phyloP scores from a whole-genome alignment of 2,113 vertebrate species.

The Pampusana beccarii region DNA sequence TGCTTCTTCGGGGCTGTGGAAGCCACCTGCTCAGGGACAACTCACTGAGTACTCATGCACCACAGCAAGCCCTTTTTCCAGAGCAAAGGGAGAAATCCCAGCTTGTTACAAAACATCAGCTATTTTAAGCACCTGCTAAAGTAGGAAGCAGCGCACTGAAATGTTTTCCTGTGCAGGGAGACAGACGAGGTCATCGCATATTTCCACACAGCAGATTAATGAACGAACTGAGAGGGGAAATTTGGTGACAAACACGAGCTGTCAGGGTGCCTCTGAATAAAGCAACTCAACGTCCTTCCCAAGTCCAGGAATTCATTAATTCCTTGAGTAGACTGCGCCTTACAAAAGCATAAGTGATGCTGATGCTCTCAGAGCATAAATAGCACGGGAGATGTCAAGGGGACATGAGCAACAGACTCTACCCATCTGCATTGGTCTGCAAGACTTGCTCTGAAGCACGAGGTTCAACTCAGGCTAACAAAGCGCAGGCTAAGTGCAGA shows the following conservation, averaged over 20 bases:
- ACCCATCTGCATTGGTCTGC: neutral
- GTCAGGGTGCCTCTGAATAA: neutral
- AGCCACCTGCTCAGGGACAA: neutral
- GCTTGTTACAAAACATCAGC: slow-evolving; percentile 21
- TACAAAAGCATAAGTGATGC: neutral
- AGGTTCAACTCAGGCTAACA: neutral
- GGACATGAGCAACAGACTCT: neutral
- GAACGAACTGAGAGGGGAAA: neutral
- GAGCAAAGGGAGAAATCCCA: slow-evolving; percentile 1
- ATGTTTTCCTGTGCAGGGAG: neutral
- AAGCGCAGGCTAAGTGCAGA: neutral
- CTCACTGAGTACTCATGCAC: neutral
- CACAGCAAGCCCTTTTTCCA: neutral
- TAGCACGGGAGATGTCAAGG: neutral
- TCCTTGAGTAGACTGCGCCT: neutral
- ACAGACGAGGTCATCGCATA: neutral
- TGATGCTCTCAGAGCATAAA: neutral
- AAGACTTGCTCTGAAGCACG: neutral
- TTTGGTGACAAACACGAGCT: neutral
- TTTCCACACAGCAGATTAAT: neutral
- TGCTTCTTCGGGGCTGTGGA: neutral
- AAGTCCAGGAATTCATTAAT: slow-evolving; percentile 27
- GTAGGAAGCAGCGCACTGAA: neutral
- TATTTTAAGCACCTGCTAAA: slow-evolving; percentile 51
- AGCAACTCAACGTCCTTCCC: neutral